Percentiles rank a stretch among this genome's conserved stretches.
Conservation (phyloP, 2,113 vertebrate species). For the Oryzias celebensis region DNA sequence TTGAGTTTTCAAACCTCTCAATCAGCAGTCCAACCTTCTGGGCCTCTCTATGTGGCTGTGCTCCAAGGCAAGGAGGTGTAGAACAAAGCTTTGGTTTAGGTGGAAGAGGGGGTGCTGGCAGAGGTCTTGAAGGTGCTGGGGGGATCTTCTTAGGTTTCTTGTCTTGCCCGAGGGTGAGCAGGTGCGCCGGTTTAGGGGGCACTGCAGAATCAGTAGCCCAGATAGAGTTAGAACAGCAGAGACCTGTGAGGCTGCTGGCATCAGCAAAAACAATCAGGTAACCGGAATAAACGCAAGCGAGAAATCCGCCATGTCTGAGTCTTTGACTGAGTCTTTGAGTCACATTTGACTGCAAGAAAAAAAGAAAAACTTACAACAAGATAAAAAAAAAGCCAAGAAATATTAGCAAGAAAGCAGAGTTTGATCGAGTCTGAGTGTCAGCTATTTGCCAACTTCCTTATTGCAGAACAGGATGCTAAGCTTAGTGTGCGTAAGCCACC, state of each 20-base stretch:
- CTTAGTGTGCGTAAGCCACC: slow-evolving; percentile 27
- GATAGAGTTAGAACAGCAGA: slow-evolving; percentile 22
- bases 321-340: slow-evolving; percentile 7
- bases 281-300: slow-evolving; percentile 39
- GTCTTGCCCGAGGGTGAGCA: slow-evolving; percentile 81
- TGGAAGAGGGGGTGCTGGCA: slow-evolving; percentile 76
- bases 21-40: slow-evolving; percentile 81
- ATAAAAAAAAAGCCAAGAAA: neutral
- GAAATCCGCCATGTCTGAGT: slow-evolving; percentile 60
- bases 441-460: slow-evolving; percentile 73
- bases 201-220: slow-evolving; percentile 69
- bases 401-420: neutral
- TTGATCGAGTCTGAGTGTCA: slow-evolving; percentile 12
- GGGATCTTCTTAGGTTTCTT: slow-evolving; percentile 78
- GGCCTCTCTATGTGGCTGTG: slow-evolving; percentile 60
- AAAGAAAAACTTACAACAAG: slow-evolving; percentile 6
- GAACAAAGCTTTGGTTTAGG: slow-evolving; percentile 72
- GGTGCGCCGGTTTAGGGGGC: slow-evolving; percentile 85
- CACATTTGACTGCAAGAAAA: neutral
- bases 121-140: slow-evolving; percentile 80
- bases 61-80: slow-evolving; percentile 38
- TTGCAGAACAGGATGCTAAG: slow-evolving; percentile 86
- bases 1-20: slow-evolving; percentile 83
- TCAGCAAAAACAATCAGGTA: slow-evolving; percentile 31
- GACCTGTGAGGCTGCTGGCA: slow-evolving; percentile 45